A percentile compares a stretch with the other conserved stretches of the same genome.
These are phyloP conservation scores for Cossypha caffra DNA, from an alignment of 2,797 vertebrate genomes.

Conservation along the genomic window DNA sequence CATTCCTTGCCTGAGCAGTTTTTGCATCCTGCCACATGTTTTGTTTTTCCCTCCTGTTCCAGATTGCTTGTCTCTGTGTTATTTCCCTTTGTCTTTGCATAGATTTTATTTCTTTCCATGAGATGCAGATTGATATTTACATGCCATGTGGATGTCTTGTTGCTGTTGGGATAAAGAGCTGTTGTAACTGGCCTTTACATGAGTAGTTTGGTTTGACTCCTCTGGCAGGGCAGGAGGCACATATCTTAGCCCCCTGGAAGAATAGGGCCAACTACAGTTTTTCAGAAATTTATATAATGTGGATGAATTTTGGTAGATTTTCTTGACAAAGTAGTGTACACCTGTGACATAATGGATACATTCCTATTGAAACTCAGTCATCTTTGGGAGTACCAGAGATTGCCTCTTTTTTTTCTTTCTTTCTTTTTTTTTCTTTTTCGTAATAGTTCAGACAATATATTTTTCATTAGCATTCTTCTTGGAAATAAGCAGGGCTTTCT, in stretches of 20 bases:
- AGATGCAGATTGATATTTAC: not conserved
- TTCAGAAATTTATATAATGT: not conserved
- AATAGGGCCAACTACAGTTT: not conserved
- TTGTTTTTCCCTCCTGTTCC: not conserved
- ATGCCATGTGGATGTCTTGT: not conserved
- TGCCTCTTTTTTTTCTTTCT: not conserved
- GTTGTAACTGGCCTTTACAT: not conserved
- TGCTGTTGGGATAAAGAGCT: not conserved
- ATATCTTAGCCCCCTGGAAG: not conserved
- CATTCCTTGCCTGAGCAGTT: not conserved
- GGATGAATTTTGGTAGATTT: not conserved
- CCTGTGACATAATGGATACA: not conserved
- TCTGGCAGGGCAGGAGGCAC: not conserved
- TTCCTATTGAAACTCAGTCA: not conserved
- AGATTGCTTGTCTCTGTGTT: not conserved
- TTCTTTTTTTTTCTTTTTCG: accelerated
- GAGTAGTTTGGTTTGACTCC: not conserved
- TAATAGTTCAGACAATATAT: not conserved
- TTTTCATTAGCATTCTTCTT: not conserved
- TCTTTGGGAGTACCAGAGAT: not conserved
- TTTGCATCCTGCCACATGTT: not conserved
- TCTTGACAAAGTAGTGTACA: not conserved
- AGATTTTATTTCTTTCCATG: not conserved
- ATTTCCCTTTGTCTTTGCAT: not conserved
- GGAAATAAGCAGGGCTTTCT: not conserved